Conservation (phyloP, 2,113 vertebrate genomes). For the Chionomys nivalis region DNA sequence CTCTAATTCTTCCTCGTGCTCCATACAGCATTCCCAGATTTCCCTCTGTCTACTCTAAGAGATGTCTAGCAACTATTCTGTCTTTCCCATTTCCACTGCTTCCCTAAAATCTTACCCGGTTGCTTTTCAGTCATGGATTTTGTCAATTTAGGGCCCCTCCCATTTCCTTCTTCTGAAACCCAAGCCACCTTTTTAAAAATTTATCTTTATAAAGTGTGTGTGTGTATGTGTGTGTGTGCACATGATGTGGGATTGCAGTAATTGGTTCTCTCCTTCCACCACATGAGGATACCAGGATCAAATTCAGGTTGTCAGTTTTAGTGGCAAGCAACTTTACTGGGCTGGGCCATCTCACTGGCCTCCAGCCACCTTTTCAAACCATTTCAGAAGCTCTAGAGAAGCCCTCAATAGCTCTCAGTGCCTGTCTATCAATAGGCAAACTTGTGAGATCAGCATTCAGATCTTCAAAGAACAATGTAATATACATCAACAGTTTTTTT, state of each 20-base stretch:
- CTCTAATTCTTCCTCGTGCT: neutral
- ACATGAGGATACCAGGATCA: neutral
- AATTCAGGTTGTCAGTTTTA: neutral
- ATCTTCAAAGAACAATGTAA: neutral
- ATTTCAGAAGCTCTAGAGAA: neutral
- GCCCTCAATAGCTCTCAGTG: neutral
- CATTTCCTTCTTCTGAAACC: constrained; percentile 51
- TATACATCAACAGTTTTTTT: neutral
- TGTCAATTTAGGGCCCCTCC: neutral
- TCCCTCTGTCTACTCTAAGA: neutral
- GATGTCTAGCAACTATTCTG: neutral
- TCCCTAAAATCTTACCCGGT: neutral
- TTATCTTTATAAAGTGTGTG: neutral
- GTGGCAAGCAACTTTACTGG: neutral
- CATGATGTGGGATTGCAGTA: neutral
- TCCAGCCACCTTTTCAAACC: neutral
- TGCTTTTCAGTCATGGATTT: neutral
- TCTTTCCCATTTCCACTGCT: neutral
- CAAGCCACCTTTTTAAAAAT: neutral
- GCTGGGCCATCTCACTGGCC: too few relatives aligned
- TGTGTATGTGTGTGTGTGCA: neutral
- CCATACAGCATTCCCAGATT: neutral
- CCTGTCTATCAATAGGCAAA: neutral
- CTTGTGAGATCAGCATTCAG: neutral
- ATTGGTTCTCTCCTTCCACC: neutral